phyloP scores from a whole-genome alignment of 2,888 invertebrate genomes.

The Acrobasis repandana region DNA sequence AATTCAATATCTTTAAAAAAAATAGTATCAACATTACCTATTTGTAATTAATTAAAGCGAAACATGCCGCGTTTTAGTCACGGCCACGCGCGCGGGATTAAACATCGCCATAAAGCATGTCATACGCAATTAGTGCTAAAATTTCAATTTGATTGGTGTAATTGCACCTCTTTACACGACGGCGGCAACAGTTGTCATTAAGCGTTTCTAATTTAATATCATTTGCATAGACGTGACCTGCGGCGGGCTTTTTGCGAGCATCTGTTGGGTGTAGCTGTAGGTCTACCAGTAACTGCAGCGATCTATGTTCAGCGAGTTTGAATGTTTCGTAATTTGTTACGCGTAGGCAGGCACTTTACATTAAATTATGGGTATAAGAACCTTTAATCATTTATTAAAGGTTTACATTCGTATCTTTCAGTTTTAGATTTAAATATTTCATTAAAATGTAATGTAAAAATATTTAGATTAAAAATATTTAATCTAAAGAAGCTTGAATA shows the following conservation, averaged over 20 bases:
- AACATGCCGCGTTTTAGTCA: conserved; percentile 40
- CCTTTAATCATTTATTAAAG: no score
- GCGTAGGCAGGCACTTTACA: no score
- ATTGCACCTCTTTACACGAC: conserved; percentile 79
- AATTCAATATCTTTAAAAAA: no score
- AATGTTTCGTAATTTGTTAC: no score
- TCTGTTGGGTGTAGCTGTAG: background rate
- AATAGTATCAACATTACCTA: no score
- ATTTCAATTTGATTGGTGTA: conserved; percentile 81
- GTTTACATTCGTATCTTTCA: no score
- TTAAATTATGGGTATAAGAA: no score
- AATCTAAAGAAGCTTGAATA: no score
- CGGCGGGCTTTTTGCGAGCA: conserved; percentile 22
- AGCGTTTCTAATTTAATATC: conserved; percentile 81
- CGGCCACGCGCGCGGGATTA: conserved; percentile 43
- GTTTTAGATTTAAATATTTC: no score
- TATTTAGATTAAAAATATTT: no score
- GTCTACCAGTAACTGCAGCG: background rate
- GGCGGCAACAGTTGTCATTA: conserved; percentile 78
- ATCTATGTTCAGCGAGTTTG: no score
- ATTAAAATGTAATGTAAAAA: no score
- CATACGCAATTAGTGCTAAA: conserved; percentile 77
- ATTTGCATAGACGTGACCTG: conserved; percentile 82
- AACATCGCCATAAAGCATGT: conserved; percentile 65
- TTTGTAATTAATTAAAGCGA: conserved; percentile 27